Conservation (phyloP, 2,888 invertebrate genomes). For the Pyralis farinalis region DNA sequence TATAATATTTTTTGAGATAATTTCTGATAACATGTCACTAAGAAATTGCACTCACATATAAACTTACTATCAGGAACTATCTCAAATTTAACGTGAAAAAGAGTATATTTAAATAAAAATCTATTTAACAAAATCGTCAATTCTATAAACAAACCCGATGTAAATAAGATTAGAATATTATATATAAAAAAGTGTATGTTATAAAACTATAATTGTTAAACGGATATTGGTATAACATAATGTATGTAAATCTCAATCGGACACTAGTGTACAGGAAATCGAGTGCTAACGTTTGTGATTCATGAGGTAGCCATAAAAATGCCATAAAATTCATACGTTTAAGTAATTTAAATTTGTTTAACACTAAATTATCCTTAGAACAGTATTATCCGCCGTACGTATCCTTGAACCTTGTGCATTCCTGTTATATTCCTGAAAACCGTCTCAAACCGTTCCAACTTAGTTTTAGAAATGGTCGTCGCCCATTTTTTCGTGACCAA, state of each 20-base stretch:
- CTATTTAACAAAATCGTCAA: conserved; percentile 60
- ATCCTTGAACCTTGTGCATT: conserved; percentile 51
- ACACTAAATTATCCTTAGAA: conserved; percentile 28
- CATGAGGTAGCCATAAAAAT: conserved; percentile 77
- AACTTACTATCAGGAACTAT: conserved; percentile 41
- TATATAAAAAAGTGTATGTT: conserved; percentile 55
- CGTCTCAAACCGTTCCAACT: conserved; percentile 34
- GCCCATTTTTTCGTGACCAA: conserved; percentile 41
- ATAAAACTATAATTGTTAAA: conserved; percentile 63
- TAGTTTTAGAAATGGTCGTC: conserved; percentile 40
- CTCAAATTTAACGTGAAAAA: conserved; percentile 44
- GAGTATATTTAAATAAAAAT: conserved; percentile 54
- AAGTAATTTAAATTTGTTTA: conserved; percentile 25
- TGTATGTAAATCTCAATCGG: conserved; percentile 49
- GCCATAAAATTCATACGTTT: conserved; percentile 56
- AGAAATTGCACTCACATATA: conserved; percentile 16
- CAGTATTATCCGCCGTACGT: conserved; percentile 40
- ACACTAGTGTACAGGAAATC: conserved; percentile 48
- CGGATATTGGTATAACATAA: conserved; percentile 55
- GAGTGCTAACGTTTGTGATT: conserved; percentile 70
- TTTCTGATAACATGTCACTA: conserved; percentile 31
- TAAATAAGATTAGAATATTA: conserved; percentile 67
- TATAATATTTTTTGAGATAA: conserved; percentile 43
- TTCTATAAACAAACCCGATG: conserved; percentile 67
- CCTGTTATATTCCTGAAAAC: conserved; percentile 55